A percentile compares a stretch with the other conserved stretches of the same genome.
Conservation (phyloP, 2,888 invertebrate genomes). For the Agrypnus murinus region DNA sequence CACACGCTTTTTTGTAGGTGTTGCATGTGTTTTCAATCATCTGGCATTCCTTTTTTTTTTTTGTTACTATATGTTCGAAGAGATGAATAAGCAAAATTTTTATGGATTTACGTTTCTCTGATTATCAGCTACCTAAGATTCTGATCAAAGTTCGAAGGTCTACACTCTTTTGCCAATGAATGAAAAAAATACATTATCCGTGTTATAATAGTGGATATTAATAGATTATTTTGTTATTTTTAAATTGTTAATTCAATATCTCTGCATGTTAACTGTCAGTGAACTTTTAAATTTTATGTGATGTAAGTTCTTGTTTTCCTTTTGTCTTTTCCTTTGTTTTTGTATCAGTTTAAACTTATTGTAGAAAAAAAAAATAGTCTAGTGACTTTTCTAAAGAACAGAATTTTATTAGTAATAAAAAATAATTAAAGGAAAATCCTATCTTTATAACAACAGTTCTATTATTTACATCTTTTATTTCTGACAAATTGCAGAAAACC, state of each 20-base stretch:
- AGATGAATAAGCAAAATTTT: conserved; percentile 4
- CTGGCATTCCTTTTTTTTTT: not conserved
- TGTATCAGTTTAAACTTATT: no score
- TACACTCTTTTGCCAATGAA: conserved; percentile 18
- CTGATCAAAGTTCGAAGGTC: conserved; percentile 20
- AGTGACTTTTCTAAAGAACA: no score
- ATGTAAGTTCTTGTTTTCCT: no score
- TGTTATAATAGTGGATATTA: not conserved
- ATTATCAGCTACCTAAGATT: conserved; percentile 1
- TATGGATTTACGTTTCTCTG: not conserved
- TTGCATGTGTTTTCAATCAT: not conserved
- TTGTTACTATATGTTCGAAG: not conserved
- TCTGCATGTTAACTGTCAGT: conserved; percentile 19
- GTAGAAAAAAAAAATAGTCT: no score
- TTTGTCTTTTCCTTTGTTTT: no score
- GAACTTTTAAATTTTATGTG: not conserved
- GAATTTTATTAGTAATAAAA: not conserved
- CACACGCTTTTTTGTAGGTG: conserved; percentile 7
- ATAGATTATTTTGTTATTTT: conserved; percentile 16
- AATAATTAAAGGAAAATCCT: no score
- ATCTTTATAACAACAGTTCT: no score
- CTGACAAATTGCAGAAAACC: no score
- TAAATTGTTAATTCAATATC: conserved; percentile 7
- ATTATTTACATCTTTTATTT: no score
- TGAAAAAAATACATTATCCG: not conserved